phyloP scores from a whole-genome alignment of 2,888 invertebrate genomes.

The Dryococelus australis region DNA sequence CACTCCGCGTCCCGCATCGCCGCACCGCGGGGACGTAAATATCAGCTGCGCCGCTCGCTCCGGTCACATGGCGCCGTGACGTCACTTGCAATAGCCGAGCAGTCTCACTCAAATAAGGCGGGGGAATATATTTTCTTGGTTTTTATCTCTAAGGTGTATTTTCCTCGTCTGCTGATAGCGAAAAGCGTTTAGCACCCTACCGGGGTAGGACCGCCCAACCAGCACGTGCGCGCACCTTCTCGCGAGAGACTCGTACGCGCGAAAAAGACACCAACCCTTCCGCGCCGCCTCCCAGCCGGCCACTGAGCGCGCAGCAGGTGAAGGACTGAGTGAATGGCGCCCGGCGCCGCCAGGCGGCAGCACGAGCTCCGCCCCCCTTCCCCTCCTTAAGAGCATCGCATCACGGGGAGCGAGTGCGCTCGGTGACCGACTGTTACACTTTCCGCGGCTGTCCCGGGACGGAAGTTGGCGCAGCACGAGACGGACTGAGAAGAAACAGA shows the following conservation, averaged over 20 bases:
- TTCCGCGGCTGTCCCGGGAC: not conserved
- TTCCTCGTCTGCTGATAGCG: not conserved
- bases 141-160: too few relatives aligned
- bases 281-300: not conserved
- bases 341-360: not conserved
- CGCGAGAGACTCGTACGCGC: not conserved
- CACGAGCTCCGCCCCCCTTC: not conserved
- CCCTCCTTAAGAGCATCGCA: not conserved
- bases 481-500: not conserved
- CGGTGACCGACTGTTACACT: conserved; percentile 16
- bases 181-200: not conserved
- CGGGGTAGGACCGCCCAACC: not conserved
- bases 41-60: too few relatives aligned
- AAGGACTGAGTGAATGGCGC: not conserved
- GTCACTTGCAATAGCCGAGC: not conserved
- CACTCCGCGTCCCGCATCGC: not conserved
- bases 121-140: too few relatives aligned
- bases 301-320: conserved; percentile 8
- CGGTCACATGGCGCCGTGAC: not conserved
- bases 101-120: too few relatives aligned
- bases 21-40: too few relatives aligned
- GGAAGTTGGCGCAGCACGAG: not conserved
- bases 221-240: not conserved
- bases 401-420: not conserved
- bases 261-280: not conserved